A percentile compares a stretch with the other conserved stretches of the same genome.
phyloP scores from a whole-genome alignment of 2,113 vertebrate species.

The Mellivora capensis region DNA sequence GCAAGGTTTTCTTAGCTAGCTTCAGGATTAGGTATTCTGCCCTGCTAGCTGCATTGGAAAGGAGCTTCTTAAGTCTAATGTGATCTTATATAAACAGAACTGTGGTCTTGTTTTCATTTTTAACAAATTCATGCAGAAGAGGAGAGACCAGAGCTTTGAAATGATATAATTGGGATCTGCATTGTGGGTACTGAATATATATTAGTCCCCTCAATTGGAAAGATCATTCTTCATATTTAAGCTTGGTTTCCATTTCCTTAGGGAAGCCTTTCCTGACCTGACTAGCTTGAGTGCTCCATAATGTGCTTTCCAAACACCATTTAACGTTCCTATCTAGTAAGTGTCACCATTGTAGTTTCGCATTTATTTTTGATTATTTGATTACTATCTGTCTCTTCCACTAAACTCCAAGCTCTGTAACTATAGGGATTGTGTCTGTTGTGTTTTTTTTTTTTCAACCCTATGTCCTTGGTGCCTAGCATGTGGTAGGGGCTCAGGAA shows the following conservation, averaged over 20 bases:
- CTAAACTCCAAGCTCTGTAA: not conserved
- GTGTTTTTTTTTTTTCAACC: not conserved
- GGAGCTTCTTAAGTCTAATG: not conserved
- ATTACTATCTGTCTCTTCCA: not conserved
- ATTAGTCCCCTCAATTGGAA: not conserved
- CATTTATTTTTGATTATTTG: not conserved
- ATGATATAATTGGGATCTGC: not conserved
- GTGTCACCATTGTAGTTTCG: not conserved
- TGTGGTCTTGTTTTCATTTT: constrained; percentile 7
- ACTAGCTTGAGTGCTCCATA: not conserved
- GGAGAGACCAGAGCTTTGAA: not conserved
- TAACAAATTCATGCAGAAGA: not conserved
- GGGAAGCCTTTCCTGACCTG: not conserved
- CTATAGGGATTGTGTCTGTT: not conserved
- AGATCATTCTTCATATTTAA: not conserved
- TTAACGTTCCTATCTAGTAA: not conserved
- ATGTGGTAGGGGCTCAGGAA: not conserved
- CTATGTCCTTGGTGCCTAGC: not conserved
- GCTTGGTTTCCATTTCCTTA: not conserved
- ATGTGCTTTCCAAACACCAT: not conserved
- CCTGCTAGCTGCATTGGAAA: constrained; percentile 55
- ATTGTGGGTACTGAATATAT: not conserved
- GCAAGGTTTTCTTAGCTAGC: not conserved
- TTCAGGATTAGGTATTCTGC: constrained; percentile 44
- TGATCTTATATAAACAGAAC: not conserved